Evolutionary conservation across 2,113 vertebrate species (phyloP).

Genomic region (Scophthalmus maximus): DNA sequence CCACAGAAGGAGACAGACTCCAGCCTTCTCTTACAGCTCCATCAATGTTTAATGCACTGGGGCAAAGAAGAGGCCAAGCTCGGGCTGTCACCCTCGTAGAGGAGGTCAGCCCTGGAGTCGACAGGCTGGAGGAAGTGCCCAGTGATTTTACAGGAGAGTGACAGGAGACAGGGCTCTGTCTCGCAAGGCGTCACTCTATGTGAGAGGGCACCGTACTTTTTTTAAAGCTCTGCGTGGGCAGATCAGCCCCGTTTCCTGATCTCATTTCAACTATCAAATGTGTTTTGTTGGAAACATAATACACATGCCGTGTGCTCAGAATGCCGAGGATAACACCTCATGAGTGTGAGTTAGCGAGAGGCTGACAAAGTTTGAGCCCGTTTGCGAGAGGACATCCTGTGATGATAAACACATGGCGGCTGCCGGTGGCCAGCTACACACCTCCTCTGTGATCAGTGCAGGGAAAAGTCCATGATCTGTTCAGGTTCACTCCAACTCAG

Average conservation of each 20-base stretch:
- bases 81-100: conserved; percentile 51
- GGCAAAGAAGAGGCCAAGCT: conserved; percentile 53
- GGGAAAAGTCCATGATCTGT: conserved; percentile 21
- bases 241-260: not conserved
- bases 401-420: conserved; percentile 62
- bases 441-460: conserved; percentile 57
- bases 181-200: conserved; percentile 28
- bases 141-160: conserved; percentile 51
- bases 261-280: not conserved
- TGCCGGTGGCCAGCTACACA: conserved; percentile 9
- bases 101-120: conserved; percentile 69
- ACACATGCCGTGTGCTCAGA: no score
- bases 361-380: conserved; percentile 43
- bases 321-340: conserved; percentile 26
- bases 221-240: conserved; percentile 19
- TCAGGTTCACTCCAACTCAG: conserved; percentile 52
- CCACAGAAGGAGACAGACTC: conserved; percentile 73
- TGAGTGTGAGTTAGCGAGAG: conserved; percentile 9
- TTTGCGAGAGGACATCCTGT: conserved; percentile 56
- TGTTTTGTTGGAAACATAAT: no score
- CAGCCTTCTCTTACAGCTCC: conserved; percentile 71
- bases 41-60: conserved; percentile 81
- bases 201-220: conserved; percentile 16
- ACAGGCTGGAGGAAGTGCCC: conserved; percentile 47
- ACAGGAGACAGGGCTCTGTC: conserved; percentile 63